Evolutionary conservation across 2,113 vertebrate species (phyloP).

Genomic region (zebrafish (Danio rerio)): DNA sequence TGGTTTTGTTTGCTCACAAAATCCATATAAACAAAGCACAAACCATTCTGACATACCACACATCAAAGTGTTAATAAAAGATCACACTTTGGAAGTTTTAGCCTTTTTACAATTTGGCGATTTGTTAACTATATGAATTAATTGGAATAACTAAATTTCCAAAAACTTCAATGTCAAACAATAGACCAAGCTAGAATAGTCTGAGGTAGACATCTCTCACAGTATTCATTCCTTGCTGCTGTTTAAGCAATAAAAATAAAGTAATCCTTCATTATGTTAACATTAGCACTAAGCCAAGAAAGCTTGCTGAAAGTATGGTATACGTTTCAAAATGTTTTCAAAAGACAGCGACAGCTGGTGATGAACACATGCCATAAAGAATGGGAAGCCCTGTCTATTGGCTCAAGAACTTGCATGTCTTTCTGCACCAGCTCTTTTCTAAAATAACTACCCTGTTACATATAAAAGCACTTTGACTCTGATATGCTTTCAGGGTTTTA

Average conservation of each 20-base stretch:
- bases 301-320: slow-evolving; percentile 19
- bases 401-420: slow-evolving; percentile 10
- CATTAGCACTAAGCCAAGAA: not conserved
- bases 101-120: not conserved
- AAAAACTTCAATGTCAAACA: not conserved
- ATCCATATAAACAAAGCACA: not conserved
- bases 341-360: slow-evolving; percentile 34
- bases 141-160: too few species aligned
- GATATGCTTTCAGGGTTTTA: not conserved
- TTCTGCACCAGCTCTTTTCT: slow-evolving; percentile 10
- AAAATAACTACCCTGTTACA: not conserved
- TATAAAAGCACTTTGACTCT: not conserved
- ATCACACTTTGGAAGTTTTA: too few species aligned
- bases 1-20: not conserved
- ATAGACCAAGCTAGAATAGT: not conserved
- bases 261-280: not conserved
- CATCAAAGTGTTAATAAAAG: too few species aligned
- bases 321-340: not conserved
- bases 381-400: not conserved
- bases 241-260: slow-evolving; percentile 1
- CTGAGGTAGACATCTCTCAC: not conserved
- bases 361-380: slow-evolving; percentile 19
- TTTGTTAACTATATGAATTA: too few species aligned
- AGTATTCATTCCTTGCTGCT: not conserved
- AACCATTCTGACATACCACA: not conserved